Evolutionary conservation across 2,888 invertebrate species (phyloP).

Genomic region (Ypsolopha scabrella): DNA sequence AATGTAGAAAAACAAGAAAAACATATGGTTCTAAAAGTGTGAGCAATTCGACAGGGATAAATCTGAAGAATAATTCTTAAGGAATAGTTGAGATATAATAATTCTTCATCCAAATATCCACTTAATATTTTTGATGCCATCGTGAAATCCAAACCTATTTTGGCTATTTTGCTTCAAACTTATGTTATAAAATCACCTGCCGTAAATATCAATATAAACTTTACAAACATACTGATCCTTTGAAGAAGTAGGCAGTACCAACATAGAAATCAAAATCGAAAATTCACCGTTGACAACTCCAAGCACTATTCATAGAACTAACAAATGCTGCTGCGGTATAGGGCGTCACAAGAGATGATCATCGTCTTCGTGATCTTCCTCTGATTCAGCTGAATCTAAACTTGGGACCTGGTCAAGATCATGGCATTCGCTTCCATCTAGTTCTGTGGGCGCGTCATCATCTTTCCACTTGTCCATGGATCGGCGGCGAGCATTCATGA

Average conservation of each 20-base stretch:
- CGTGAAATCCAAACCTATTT: too few relatives aligned
- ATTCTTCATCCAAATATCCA: too few relatives aligned
- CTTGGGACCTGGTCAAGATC: conserved; percentile 59
- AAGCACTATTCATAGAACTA: conserved; percentile 55
- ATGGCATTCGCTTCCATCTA: conserved; percentile 66
- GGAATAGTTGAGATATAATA: too few relatives aligned
- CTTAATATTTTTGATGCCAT: too few relatives aligned
- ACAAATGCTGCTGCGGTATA: conserved; percentile 48
- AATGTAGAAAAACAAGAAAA: background rate
- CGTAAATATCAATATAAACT: background rate
- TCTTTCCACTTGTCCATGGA: conserved; percentile 99
- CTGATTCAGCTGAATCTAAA: conserved; percentile 55
- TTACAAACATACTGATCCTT: conserved; percentile 2
- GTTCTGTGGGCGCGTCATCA: conserved; percentile 78
- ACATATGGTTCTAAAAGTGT: background rate
- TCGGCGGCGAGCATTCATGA: conserved; percentile 99
- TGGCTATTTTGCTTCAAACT: too few relatives aligned
- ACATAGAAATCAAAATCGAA: conserved; percentile 10
- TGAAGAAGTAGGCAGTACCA: conserved; percentile 9
- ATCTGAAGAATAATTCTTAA: conserved; percentile 6
- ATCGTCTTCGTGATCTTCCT: conserved; percentile 59
- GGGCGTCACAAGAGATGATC: conserved; percentile 69
- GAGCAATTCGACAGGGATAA: background rate
- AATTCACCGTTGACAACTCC: conserved; percentile 26
- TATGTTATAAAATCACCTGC: too few relatives aligned